These are phyloP conservation scores for Eucidaris tribuloides DNA, from an alignment of 35 echinoderm and acorn worm genomes.

Conservation along the genomic window DNA sequence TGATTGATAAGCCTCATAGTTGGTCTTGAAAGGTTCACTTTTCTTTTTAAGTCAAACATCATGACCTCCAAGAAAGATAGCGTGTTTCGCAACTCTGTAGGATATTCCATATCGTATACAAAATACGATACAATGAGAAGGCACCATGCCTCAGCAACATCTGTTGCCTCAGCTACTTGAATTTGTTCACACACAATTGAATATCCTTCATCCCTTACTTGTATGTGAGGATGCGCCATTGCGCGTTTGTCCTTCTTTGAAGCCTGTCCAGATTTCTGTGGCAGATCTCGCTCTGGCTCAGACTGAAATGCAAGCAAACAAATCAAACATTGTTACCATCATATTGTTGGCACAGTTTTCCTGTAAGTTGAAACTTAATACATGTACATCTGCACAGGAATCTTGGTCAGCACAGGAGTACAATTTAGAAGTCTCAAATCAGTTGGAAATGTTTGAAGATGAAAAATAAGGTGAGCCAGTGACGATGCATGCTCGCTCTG, in stretches of 20 bases:
- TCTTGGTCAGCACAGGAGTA: slow-evolving; percentile 26
- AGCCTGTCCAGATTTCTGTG: too few relatives aligned
- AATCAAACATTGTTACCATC: slow-evolving; percentile 5
- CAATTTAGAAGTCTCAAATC: not conserved
- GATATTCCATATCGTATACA: slow-evolving; percentile 16
- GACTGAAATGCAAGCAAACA: slow-evolving; percentile 27
- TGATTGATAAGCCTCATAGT: slow-evolving; percentile 21
- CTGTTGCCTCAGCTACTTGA: slow-evolving; percentile 23
- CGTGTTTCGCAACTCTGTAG: slow-evolving; percentile 14
- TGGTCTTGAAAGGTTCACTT: slow-evolving; percentile 21
- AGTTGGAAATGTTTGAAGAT: slow-evolving; percentile 26
- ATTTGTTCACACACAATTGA: slow-evolving; percentile 26
- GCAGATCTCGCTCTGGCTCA: not conserved
- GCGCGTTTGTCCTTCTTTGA: not conserved
- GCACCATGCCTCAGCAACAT: slow-evolving; percentile 10
- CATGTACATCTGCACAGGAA: not conserved
- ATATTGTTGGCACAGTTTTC: not conserved
- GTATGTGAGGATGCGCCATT: slow-evolving; percentile 19
- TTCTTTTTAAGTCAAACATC: slow-evolving; percentile 28
- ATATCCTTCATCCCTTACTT: slow-evolving; percentile 19
- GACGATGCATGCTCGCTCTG: too few relatives aligned
- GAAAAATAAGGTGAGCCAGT: too few relatives aligned
- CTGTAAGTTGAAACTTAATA: not conserved
- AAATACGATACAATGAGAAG: slow-evolving; percentile 20
- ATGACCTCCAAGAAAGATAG: slow-evolving; percentile 18